These are phyloP conservation scores for Coregonus suidteri DNA, from an alignment of 2,797 vertebrate species.

Conservation along the genomic window DNA sequence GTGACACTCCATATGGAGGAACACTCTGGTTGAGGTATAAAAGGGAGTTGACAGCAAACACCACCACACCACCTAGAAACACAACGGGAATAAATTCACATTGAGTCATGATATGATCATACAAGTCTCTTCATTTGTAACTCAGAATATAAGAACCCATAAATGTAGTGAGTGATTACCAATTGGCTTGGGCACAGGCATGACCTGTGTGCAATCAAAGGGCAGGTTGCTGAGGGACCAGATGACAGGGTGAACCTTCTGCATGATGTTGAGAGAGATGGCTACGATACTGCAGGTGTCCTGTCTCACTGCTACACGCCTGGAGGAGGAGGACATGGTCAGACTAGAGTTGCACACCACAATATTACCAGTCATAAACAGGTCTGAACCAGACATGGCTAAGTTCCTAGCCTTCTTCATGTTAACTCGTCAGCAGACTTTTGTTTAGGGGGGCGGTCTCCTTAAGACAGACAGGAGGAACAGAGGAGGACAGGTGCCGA, in stretches of 20 bases:
- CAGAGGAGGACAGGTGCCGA: neutral
- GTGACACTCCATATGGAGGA: conserved; percentile 90
- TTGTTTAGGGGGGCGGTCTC: too few relatives aligned
- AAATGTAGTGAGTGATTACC: conserved; percentile 67
- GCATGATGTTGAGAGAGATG: conserved; percentile 94
- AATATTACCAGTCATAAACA: neutral
- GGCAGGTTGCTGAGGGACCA: conserved; percentile 94
- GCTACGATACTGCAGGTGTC: conserved; percentile 96
- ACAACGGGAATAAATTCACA: neutral
- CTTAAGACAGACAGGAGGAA: neutral
- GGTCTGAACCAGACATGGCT: neutral
- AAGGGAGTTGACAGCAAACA: conserved; percentile 92
- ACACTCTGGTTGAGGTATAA: conserved; percentile 96
- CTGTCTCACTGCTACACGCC: conserved; percentile 91
- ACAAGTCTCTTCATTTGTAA: neutral
- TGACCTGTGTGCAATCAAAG: conserved; percentile 91
- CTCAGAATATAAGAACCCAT: neutral
- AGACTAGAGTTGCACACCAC: neutral
- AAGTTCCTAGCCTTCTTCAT: too few relatives aligned
- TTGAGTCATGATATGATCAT: neutral
- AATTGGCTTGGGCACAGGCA: conserved; percentile 93
- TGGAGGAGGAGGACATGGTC: conserved; percentile 41
- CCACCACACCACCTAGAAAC: conserved; percentile 87
- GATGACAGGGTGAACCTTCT: conserved; percentile 93
- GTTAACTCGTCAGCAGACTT: too few relatives aligned